Conservation (phyloP, 1,140 invertebrate species). For the Drosophila gunungcola region DNA sequence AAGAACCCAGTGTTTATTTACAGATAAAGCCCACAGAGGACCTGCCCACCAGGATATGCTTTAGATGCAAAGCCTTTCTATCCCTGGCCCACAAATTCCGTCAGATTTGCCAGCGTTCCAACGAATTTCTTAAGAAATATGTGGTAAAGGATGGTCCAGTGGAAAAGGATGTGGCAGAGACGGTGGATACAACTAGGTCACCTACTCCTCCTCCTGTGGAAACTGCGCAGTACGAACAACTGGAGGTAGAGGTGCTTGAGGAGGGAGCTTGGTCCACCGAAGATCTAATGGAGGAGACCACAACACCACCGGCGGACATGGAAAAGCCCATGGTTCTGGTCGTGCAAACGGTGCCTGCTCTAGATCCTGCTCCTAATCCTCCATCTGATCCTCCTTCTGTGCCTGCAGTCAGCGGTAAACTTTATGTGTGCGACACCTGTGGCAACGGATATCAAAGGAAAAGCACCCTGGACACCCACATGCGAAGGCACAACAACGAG, state of each 20-base stretch:
- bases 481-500: conserved; percentile 78
- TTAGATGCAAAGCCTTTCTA: conserved; percentile 70
- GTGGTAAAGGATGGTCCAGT: conserved; percentile 40
- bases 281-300: conserved; percentile 36
- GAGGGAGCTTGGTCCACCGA: conserved; percentile 51
- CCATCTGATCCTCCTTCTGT: background rate
- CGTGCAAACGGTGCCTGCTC: conserved; percentile 2
- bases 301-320: background rate
- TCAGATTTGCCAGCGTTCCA: conserved; percentile 72
- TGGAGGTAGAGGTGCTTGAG: conserved; percentile 55
- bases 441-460: conserved; percentile 77
- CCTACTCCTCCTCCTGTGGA: background rate
- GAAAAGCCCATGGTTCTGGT: conserved; percentile 10
- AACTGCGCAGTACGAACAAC: conserved; percentile 38
- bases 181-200: background rate
- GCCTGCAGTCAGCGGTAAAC: conserved; percentile 15
- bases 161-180: conserved; percentile 22
- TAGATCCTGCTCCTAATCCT: background rate
- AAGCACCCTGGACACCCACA: conserved; percentile 75
- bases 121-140: conserved; percentile 69
- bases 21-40: conserved; percentile 57
- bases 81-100: conserved; percentile 70
- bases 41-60: conserved; percentile 65
- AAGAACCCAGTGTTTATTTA: background rate
- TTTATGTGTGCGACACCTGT: conserved; percentile 75